Base-by-base conservation (phyloP, 92 coral and sea anemone species). In the Heliopora coerulea region DNA sequence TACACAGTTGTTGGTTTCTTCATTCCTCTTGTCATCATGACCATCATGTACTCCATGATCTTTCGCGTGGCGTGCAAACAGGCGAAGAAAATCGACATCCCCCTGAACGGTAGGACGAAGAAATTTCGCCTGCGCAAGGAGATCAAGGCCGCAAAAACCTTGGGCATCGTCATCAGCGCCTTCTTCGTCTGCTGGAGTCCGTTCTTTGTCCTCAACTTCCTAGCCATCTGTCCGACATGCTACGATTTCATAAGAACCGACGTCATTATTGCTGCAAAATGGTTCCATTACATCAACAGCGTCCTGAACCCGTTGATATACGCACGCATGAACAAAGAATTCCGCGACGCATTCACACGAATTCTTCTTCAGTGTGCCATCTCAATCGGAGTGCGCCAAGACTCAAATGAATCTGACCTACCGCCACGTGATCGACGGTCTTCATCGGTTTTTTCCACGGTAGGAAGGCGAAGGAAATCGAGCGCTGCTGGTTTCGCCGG, bases 251-350 rank as follows among this genome's bases (percentile, higher is more conserved):
- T 90, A 42, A 89, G 91, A n/a, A 31, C 37, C 32, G 91, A 85
- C 68, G 74, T 91, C 4, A 91, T 93, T 19, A 80, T 93, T 14
- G 91, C 89, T 7, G 85, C 91, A 14, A 93, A 93, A 60, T 93
- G 98, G 96, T 82, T 93, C 86, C 98, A 93, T 66, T 93, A 93
- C 59, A 95, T 86, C 56, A 93, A 93, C 84, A 93, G 98, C 58
- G 96, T 90, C 8, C 83, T 93, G 1, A 93, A 93, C 68, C 98
- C 98, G 3, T 79, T 93, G 31, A 90, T 93, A 37, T 93, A 93
- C 80, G 96, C 98, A 19, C 82, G 95, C 67, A 93, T 93, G 98
- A 93, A 93, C 81, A 86, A 89, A 28, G 98, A 93, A 34, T 93
- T 90, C 75, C 86, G 88, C 26, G 75, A 85, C 31, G 96, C 91